phyloP scores from a whole-genome alignment of 2,888 invertebrate genomes.

The Leucozona laternaria region DNA sequence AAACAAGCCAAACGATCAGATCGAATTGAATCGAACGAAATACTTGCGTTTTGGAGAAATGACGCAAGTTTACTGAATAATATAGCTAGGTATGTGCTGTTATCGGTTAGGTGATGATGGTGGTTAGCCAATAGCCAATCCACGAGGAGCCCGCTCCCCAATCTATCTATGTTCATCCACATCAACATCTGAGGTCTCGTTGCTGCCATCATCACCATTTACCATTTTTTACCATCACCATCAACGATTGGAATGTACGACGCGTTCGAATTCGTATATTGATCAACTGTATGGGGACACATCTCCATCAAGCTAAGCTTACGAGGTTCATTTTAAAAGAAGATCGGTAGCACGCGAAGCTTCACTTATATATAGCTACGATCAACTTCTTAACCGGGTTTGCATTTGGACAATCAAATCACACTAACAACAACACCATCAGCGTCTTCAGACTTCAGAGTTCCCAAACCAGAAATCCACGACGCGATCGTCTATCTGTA shows the following conservation, averaged over 20 bases:
- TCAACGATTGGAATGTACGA: conserved; percentile 66
- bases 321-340: conserved; percentile 38
- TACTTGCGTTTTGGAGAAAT: conserved; percentile 68
- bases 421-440: conserved; percentile 37
- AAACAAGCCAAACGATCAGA: conserved; percentile 15
- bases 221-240: neutral
- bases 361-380: neutral
- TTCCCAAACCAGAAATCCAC: conserved; percentile 64
- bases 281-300: conserved; percentile 26
- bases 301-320: neutral
- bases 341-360: conserved; percentile 56
- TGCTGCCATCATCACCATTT: conserved; percentile 31
- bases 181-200: conserved; percentile 12
- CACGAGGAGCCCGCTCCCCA: conserved; percentile 49
- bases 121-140: conserved; percentile 47
- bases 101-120: conserved; percentile 30
- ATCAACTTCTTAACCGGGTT: conserved; percentile 45
- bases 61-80: conserved; percentile 75
- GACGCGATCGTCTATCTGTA: conserved; percentile 16
- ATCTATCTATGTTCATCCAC: conserved; percentile 69
- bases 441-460: conserved; percentile 1
- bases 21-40: conserved; percentile 49
- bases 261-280: conserved; percentile 52
- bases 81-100: conserved; percentile 44
- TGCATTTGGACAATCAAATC: conserved; percentile 64